Base-by-base conservation (phyloP, 2,797 vertebrate genomes). In the Macroramphosus scolopax region DNA sequence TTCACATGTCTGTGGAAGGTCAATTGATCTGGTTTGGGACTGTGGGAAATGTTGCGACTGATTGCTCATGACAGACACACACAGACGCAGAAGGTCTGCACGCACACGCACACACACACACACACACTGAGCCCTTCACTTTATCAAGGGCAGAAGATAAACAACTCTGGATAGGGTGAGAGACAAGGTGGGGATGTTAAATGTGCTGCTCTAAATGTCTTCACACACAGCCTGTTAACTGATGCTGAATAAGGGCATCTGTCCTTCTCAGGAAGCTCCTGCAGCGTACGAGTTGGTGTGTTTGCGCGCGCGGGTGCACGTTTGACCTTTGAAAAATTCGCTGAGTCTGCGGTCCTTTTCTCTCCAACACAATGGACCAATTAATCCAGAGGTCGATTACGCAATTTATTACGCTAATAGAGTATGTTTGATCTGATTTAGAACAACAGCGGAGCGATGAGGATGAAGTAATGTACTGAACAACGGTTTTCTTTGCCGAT, bases 191-290 rank as follows among this genome's bases (percentile, higher is more conserved):
- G 78, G 62, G 81, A 78, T 80, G 77, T 78, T 83, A 79, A 84
- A 84, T 84, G 82, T 77, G 76, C 70, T 72, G 76, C 75, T 81
- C 68, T 75, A 65, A 83, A 80, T 77, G 78, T 77, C 78, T 84
- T 85, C 75, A 80, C 79, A 80, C 73, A 72, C 75, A 38, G 57
- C 75, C 78, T 78, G 77, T 74, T 85, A 80, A 82, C 80, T 73
- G 77, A 80, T 85, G 81, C 85, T 81, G 78, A 82, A 82, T 83
- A 83, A 81, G 76, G 78, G 79, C 71, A 84, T 79, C 76, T 79
- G 79, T 83, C 81, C 79, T 80, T 74, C 75, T 69, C 50, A 8
- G 54, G 20, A 73, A 69, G 62, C 61, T 75, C 66, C 61, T 45
- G 40, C 26, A 14, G 45, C 3, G 44, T 39, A 38, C 35, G 47